A percentile compares a stretch with the other conserved stretches of the same genome.
These are phyloP conservation scores for Bombus turneri DNA, from an alignment of 1,140 invertebrate species.

Conservation along the genomic window DNA sequence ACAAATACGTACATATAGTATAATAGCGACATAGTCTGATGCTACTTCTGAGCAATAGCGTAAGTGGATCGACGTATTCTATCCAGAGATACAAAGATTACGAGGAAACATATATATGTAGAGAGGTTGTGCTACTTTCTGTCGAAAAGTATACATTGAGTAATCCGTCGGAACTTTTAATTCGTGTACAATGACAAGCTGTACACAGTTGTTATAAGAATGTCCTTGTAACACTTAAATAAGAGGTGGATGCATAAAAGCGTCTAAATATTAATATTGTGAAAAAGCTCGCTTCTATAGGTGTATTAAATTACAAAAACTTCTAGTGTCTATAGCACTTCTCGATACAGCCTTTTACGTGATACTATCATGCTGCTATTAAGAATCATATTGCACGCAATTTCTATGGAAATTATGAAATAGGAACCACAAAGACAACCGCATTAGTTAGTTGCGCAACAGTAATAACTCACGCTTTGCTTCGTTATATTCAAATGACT, in stretches of 20 bases:
- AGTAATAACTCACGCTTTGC: not conserved
- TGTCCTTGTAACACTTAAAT: constrained; percentile 34
- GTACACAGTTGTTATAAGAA: not conserved
- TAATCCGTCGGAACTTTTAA: not conserved
- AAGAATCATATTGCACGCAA: constrained; percentile 21
- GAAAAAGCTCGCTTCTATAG: not conserved
- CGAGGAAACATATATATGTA: no score
- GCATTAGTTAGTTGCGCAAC: constrained; percentile 11
- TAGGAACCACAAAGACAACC: constrained; percentile 23
- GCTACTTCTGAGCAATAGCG: no score
- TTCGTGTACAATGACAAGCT: not conserved
- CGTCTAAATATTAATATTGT: not conserved
- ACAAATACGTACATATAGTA: no score
- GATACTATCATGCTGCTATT: not conserved
- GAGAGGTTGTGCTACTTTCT: not conserved
- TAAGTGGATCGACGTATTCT: not conserved
- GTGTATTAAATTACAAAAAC: not conserved
- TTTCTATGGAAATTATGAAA: constrained; percentile 30
- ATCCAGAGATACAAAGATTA: not conserved
- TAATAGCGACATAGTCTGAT: no score
- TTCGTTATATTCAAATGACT: not conserved
- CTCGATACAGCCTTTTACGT: not conserved
- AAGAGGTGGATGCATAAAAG: not conserved
- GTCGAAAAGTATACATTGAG: not conserved
- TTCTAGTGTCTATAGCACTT: not conserved